Evolutionary conservation across 2,113 vertebrate species (phyloP).

Genomic region (Chinchilla lanigera): DNA sequence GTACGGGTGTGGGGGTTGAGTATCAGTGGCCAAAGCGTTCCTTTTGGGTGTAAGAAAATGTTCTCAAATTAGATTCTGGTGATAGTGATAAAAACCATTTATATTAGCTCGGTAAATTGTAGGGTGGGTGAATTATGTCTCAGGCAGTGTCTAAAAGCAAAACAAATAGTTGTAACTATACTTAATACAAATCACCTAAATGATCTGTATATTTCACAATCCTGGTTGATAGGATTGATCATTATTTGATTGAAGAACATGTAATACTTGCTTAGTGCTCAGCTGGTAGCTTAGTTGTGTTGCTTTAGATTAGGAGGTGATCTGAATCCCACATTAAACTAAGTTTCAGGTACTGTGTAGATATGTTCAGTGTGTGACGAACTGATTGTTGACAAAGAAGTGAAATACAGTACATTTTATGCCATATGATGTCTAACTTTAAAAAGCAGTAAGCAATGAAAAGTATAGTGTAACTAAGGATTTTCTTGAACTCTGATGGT

Average conservation of each 20-base stretch:
- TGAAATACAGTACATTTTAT: neutral
- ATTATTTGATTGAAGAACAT: slow-evolving; percentile 33
- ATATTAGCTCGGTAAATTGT: neutral
- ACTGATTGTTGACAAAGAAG: neutral
- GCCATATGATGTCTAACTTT: neutral
- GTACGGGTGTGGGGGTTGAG: neutral
- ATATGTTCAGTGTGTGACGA: neutral
- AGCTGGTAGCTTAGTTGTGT: neutral
- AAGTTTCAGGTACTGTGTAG: neutral
- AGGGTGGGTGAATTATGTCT: neutral
- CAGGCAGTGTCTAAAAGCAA: neutral
- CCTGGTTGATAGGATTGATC: slow-evolving; percentile 1
- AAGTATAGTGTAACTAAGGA: neutral
- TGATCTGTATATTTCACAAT: slow-evolving; percentile 7
- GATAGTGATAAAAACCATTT: slow-evolving; percentile 1
- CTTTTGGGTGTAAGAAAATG: neutral
- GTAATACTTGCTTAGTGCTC: neutral
- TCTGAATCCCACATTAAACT: neutral
- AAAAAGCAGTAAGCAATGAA: slow-evolving; percentile 15
- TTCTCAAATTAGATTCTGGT: slow-evolving; percentile 15
- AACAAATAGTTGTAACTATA: neutral
- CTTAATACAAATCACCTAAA: slow-evolving; percentile 1
- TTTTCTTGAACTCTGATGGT: slow-evolving; percentile 29
- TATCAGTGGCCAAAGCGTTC: neutral
- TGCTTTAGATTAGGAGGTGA: slow-evolving; percentile 43